Conservation (phyloP, 2,888 invertebrate species). For the Apomyelois bistriatella region DNA sequence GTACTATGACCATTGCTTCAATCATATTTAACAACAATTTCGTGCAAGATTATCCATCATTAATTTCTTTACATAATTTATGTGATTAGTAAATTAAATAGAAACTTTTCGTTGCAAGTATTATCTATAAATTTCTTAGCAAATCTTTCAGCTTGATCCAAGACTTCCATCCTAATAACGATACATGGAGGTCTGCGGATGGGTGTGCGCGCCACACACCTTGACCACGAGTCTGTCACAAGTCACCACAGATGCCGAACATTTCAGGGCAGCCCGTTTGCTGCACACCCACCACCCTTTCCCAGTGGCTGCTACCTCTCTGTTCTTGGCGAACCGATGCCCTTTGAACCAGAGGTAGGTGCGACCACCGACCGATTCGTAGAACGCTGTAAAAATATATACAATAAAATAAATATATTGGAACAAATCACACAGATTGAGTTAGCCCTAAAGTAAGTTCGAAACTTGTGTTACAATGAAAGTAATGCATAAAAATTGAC, state of each 20-base stretch:
- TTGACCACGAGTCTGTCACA: neutral
- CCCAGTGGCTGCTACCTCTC: conserved; percentile 5
- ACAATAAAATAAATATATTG: neutral
- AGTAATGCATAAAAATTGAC: neutral
- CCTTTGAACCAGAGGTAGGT: conserved; percentile 6
- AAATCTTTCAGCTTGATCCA: too few relatives aligned
- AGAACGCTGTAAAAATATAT: conserved; percentile 1
- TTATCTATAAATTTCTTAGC: too few relatives aligned
- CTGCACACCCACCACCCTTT: conserved; percentile 40
- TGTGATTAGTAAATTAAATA: too few relatives aligned
- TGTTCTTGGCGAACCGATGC: conserved; percentile 30
- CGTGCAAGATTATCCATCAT: too few relatives aligned
- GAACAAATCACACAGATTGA: too few relatives aligned
- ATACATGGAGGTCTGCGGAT: neutral
- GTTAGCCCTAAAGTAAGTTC: too few relatives aligned
- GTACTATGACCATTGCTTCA: too few relatives aligned
- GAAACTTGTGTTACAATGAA: neutral
- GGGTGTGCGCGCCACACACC: neutral
- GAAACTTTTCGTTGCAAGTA: too few relatives aligned
- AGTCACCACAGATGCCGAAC: conserved; percentile 1
- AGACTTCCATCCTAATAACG: neutral
- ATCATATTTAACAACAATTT: too few relatives aligned
- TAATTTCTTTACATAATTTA: too few relatives aligned
- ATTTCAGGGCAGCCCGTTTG: neutral
- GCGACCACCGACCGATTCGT: neutral